phyloP scores from a whole-genome alignment of 2,888 invertebrate species.

The Sarcophaga subvicina region DNA sequence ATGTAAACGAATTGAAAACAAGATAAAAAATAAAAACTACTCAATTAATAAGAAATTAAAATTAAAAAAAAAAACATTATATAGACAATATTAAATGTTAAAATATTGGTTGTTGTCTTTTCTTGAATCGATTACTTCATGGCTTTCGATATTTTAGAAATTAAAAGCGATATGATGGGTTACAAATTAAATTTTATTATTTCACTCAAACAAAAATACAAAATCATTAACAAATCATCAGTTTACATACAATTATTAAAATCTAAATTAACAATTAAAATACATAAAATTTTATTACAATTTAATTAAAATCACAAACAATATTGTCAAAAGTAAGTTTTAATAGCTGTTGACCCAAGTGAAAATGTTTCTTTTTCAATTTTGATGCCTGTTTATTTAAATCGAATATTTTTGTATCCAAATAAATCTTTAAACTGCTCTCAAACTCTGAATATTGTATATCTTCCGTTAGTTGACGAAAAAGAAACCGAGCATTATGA shows the following conservation, averaged over 20 bases:
- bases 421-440: constrained; percentile 34
- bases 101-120: not conserved
- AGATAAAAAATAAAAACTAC: constrained; percentile 6
- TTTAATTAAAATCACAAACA: not conserved
- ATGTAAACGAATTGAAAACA: constrained; percentile 38
- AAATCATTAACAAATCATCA: too few species aligned
- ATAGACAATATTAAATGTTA: constrained; percentile 58
- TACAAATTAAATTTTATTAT: constrained; percentile 3
- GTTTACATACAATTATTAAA: too few species aligned
- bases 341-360: constrained; percentile 30
- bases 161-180: too few species aligned
- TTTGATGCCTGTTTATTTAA: constrained; percentile 23
- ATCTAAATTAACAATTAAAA: not conserved
- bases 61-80: not conserved
- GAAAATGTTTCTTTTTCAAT: constrained; percentile 42
- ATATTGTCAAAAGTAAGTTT: constrained; percentile 26
- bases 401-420: constrained; percentile 42
- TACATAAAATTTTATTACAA: not conserved
- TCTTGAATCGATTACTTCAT: not conserved
- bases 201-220: too few species aligned
- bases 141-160: too few species aligned
- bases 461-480: constrained; percentile 20
- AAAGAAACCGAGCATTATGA: not conserved
- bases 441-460: constrained; percentile 20
- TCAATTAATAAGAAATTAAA: constrained; percentile 41